These are phyloP conservation scores for Centroberyx gerrardi DNA, from an alignment of 2,797 vertebrate species.

Conservation along the genomic window DNA sequence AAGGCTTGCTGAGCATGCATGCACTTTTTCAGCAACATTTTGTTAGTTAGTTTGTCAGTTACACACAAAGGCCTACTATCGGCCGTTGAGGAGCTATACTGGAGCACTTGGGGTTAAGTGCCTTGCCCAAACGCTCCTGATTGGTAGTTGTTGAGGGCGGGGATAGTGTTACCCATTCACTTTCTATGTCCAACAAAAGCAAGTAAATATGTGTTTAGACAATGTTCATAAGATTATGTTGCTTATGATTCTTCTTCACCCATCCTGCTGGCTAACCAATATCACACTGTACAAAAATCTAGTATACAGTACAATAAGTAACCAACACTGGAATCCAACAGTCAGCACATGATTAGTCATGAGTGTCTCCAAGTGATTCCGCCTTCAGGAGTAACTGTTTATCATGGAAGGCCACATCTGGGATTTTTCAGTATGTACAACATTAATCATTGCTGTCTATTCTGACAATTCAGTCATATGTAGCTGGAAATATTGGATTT, in stretches of 20 bases:
- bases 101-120: not conserved
- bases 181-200: too few relatives aligned
- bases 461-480: not conserved
- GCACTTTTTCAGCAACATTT: conserved; percentile 8
- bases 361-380: conserved; percentile 51
- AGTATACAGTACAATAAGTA: conserved; percentile 23
- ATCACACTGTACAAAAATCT: conserved; percentile 16
- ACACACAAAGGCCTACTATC: too few relatives aligned
- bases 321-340: conserved; percentile 44
- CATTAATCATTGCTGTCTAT: conserved; percentile 55
- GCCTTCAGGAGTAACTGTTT: conserved; percentile 56
- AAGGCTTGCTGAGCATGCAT: not conserved
- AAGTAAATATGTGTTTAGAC: conserved; percentile 1
- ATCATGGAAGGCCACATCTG: conserved; percentile 41
- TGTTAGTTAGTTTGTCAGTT: not conserved
- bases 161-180: too few relatives aligned
- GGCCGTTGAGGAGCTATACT: too few relatives aligned
- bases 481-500: not conserved
- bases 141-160: not conserved
- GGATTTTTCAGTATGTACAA: conserved; percentile 23
- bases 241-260: conserved; percentile 12
- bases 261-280: conserved; percentile 13
- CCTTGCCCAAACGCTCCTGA: not conserved
- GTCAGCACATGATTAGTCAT: conserved; percentile 54
- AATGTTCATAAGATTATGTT: conserved; percentile 9